A percentile compares a stretch with the other conserved stretches of the same genome.
Conservation (phyloP, 2,113 vertebrate genomes). For the Talpa occidentalis region DNA sequence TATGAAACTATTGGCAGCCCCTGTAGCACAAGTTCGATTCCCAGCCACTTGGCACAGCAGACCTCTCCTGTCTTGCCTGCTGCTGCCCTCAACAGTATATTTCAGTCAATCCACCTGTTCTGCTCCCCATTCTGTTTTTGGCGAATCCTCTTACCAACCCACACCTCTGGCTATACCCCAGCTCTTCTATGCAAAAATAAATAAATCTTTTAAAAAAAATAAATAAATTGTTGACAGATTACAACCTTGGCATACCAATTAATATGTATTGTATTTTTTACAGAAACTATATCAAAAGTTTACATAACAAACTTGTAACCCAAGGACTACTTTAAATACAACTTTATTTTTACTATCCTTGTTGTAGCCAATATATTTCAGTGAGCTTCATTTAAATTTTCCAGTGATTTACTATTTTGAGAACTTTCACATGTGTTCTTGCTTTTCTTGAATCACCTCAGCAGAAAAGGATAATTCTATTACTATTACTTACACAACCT, state of each 20-base stretch:
- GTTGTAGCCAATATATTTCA: constrained; percentile 1
- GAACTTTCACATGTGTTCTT: not conserved
- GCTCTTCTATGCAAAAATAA: too few relatives aligned
- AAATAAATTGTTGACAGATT: not conserved
- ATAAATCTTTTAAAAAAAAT: too few relatives aligned
- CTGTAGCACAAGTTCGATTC: too few relatives aligned
- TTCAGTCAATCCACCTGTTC: too few relatives aligned
- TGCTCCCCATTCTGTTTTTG: too few relatives aligned
- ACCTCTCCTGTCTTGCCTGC: too few relatives aligned
- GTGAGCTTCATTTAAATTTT: constrained; percentile 35
- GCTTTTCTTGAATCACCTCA: constrained; percentile 42
- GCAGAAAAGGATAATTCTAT: not conserved
- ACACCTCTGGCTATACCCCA: too few relatives aligned
- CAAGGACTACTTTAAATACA: not conserved
- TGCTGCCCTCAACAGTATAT: too few relatives aligned
- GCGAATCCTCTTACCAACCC: too few relatives aligned
- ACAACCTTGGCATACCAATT: not conserved
- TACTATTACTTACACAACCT: not conserved
- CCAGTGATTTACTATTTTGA: not conserved
- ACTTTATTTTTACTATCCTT: not conserved
- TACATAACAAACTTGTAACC: not conserved
- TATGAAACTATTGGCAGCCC: too few relatives aligned
- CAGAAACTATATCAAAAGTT: not conserved
- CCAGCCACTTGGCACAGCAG: too few relatives aligned
- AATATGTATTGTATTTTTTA: not conserved